These are phyloP conservation scores for Cliona cf. orientalis DNA, from an alignment of 37 sponge, comb jelly and placozoan species.

Conservation along the genomic window DNA sequence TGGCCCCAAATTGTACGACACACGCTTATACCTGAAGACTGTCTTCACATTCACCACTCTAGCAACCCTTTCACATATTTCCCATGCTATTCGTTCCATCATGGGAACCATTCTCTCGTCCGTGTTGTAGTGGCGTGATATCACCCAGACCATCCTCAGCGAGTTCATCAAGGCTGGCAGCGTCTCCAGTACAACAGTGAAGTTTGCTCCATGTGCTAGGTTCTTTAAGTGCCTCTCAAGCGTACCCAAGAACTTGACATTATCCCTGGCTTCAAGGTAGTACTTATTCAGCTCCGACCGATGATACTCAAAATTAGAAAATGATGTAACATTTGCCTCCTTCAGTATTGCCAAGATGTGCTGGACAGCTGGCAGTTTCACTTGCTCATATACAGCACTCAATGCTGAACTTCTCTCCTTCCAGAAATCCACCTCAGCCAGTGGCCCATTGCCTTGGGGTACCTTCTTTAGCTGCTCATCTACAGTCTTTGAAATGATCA, in stretches of 20 bases:
- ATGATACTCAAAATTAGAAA: conserved; percentile 89
- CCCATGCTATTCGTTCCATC: conserved; percentile 98
- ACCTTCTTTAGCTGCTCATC: conserved; percentile 79
- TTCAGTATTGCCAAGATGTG: conserved; percentile 75
- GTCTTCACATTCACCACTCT: conserved; percentile 86
- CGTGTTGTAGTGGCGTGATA: conserved; percentile 97
- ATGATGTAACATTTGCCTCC: conserved; percentile 53
- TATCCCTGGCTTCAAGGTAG: conserved; percentile 97
- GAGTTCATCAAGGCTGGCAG: conserved; percentile 97
- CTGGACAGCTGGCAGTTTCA: conserved; percentile 78
- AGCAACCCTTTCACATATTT: conserved; percentile 88
- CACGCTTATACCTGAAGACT: conserved; percentile 77
- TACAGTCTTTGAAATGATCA: conserved; percentile 73
- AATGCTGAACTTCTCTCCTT: conserved; percentile 88
- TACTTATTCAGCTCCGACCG: conserved; percentile 87
- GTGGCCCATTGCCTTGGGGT: conserved; percentile 90
- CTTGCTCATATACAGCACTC: conserved; percentile 92
- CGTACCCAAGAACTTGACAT: conserved; percentile 96
- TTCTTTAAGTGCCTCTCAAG: conserved; percentile 99
- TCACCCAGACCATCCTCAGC: conserved; percentile 99
- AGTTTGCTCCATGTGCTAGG: conserved; percentile 92
- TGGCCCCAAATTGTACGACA: too few species aligned
- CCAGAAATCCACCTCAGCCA: conserved; percentile 98
- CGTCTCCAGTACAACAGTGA: conserved; percentile 86
- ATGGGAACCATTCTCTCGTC: conserved; percentile 99